These are phyloP conservation scores for Conus betulinus DNA, from an alignment of 1,140 invertebrate genomes.

Conservation along the genomic window DNA sequence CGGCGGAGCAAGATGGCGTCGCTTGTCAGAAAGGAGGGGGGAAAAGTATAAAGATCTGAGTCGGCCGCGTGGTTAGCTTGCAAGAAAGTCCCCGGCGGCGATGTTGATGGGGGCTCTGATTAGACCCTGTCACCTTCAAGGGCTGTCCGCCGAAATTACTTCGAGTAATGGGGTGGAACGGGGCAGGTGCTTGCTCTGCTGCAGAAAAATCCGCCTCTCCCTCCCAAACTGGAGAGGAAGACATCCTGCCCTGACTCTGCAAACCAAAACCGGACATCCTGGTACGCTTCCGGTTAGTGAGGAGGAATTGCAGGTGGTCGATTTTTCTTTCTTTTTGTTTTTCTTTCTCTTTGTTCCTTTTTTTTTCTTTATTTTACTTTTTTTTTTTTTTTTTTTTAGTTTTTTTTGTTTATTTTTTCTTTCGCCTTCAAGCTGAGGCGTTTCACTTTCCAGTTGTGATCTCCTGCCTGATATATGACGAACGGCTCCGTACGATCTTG, in stretches of 20 bases:
- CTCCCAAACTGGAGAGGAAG: background rate
- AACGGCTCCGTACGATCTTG: too few relatives aligned
- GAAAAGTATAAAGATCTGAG: too few relatives aligned
- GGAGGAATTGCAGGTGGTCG: too few relatives aligned
- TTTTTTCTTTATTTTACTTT: too few relatives aligned
- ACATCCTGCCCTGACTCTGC: background rate
- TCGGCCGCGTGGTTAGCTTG: constrained; percentile 10
- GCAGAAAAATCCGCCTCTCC: background rate
- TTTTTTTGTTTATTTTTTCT: too few relatives aligned
- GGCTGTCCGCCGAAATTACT: constrained; percentile 22
- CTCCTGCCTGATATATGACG: too few relatives aligned
- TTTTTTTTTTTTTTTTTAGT: too few relatives aligned
- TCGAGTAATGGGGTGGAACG: constrained; percentile 33
- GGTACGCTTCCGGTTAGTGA: background rate
- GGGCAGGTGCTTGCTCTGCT: constrained; percentile 2
- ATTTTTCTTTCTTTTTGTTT: too few relatives aligned
- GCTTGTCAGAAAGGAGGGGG: background rate
- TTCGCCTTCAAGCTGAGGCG: too few relatives aligned
- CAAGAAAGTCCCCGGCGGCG: constrained; percentile 12
- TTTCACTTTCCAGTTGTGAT: too few relatives aligned
- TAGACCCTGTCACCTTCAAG: constrained; percentile 13
- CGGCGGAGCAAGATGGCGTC: constrained; percentile 33
- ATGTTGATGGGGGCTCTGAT: constrained; percentile 19
- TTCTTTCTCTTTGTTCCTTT: too few relatives aligned
- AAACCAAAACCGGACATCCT: constrained; percentile 21